Conservation (phyloP, 2,113 vertebrate genomes). For the Protobothrops mucrosquamatus region DNA sequence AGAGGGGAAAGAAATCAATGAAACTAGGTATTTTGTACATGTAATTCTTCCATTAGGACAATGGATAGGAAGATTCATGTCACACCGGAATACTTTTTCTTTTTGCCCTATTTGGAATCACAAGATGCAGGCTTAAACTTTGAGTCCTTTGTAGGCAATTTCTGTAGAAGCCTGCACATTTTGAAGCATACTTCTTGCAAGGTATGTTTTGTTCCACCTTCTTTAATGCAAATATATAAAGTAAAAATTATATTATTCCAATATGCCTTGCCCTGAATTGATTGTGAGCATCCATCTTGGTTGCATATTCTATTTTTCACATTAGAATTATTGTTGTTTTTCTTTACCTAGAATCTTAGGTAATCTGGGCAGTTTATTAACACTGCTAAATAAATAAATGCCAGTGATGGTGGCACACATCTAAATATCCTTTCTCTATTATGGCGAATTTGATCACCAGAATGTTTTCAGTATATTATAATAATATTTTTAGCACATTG, state of each 20-base stretch:
- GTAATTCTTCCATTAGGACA: too few relatives aligned
- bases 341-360: background rate
- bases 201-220: background rate
- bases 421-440: background rate
- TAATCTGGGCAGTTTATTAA: background rate
- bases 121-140: background rate
- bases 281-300: background rate
- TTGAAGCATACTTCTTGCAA: background rate
- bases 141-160: background rate
- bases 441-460: background rate
- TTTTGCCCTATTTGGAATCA: background rate
- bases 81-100: background rate
- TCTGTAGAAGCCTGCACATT: background rate
- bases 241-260: background rate
- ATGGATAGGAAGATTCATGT: background rate
- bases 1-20: conserved; percentile 7
- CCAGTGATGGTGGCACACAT: background rate
- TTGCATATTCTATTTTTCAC: background rate
- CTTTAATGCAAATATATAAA: background rate
- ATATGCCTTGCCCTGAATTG: background rate
- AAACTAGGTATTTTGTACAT: background rate
- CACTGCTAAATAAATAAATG: background rate
- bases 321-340: background rate
- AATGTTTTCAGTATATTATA: background rate
- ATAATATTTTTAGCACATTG: background rate